A percentile compares a stretch with the other conserved stretches of the same genome.
Conservation (phyloP, 2,113 vertebrate species). For the Melozone crissalis region DNA sequence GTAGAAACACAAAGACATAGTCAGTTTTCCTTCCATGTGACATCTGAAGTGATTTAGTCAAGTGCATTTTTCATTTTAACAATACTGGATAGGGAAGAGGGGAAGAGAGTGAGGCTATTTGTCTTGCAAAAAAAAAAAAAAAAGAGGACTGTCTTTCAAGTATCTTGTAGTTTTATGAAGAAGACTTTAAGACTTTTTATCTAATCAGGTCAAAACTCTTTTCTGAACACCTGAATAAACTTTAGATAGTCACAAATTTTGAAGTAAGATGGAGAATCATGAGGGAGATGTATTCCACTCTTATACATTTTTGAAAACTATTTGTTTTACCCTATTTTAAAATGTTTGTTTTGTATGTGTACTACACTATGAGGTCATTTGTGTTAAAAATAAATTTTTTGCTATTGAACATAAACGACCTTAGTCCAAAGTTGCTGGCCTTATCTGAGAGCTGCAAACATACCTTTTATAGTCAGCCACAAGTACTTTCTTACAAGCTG, state of each 20-base stretch:
- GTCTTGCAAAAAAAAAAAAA: neutral
- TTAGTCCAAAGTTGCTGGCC: neutral
- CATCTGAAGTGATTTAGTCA: neutral
- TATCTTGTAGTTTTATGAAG: neutral
- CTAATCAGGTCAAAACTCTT: neutral
- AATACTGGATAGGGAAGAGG: neutral
- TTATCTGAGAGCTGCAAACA: neutral
- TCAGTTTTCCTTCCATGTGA: neutral
- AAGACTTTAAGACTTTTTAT: neutral
- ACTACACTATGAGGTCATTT: neutral
- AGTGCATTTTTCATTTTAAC: constrained; percentile 1
- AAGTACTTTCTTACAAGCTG: neutral
- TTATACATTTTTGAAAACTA: neutral
- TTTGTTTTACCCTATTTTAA: neutral
- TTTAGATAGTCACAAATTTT: neutral
- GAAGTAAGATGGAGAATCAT: neutral
- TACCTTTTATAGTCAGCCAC: neutral
- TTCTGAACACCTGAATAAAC: neutral
- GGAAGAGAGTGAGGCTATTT: neutral
- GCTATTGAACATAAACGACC: neutral
- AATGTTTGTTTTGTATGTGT: neutral
- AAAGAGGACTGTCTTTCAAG: neutral
- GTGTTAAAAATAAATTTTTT: neutral
- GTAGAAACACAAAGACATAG: neutral
- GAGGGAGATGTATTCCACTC: neutral